Percentiles rank a stretch among this genome's conserved stretches.
Evolutionary conservation across 2,113 vertebrate genomes (phyloP).

Genomic region (Thalassoma bifasciatum): DNA sequence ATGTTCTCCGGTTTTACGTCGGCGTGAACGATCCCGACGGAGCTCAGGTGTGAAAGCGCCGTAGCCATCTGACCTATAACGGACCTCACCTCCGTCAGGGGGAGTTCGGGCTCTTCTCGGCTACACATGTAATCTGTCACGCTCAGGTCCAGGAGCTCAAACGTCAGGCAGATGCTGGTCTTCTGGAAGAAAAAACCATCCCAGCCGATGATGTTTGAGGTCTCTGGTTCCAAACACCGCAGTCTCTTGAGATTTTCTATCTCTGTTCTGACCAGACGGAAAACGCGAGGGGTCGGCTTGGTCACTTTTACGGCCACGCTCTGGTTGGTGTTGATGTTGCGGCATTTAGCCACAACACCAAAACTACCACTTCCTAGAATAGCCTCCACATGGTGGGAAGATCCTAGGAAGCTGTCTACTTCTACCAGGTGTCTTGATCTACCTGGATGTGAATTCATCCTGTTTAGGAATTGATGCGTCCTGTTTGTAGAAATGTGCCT

Average conservation of each 20-base stretch:
- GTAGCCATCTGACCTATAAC: background rate
- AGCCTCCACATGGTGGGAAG: no score
- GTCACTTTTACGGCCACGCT: no score
- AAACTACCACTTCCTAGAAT: no score
- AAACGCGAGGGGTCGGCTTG: no score
- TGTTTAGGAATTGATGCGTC: no score
- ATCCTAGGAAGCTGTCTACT: no score
- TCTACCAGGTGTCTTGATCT: no score
- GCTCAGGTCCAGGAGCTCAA: background rate
- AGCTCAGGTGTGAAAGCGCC: background rate
- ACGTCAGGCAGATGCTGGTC: background rate
- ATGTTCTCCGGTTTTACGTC: background rate
- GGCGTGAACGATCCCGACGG: background rate
- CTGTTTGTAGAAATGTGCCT: no score
- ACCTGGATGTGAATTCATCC: no score
- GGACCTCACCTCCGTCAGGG: background rate
- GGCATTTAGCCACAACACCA: no score
- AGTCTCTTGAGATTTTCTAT: background rate
- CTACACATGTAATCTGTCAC: background rate
- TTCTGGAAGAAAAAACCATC: background rate
- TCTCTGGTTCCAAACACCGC: background rate
- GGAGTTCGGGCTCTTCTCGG: background rate
- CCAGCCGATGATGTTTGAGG: background rate
- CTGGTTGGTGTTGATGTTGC: no score
- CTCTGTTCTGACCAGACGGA: background rate